A percentile compares a stretch with the other conserved stretches of the same genome.
These are phyloP conservation scores for Leptura quadrifasciata DNA, from an alignment of 2,888 invertebrate species.

Conservation along the genomic window DNA sequence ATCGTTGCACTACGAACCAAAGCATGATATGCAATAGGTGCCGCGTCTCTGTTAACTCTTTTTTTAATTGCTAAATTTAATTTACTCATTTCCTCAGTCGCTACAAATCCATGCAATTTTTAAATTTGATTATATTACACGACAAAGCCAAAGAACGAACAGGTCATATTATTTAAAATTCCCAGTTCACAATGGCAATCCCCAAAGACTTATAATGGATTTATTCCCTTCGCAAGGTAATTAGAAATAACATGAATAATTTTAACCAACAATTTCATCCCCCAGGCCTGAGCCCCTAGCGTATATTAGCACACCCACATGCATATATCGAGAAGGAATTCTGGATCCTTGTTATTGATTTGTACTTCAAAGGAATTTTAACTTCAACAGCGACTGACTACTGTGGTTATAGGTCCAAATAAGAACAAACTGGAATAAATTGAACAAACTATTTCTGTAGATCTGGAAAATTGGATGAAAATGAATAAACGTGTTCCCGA, in stretches of 20 bases:
- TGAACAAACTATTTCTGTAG: background rate
- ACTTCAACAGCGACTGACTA: background rate
- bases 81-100: background rate
- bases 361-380: background rate
- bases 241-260: constrained; percentile 2
- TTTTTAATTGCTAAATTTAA: too few species aligned
- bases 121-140: background rate
- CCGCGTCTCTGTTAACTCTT: too few species aligned
- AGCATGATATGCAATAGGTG: too few species aligned
- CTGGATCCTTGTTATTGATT: background rate
- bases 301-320: background rate
- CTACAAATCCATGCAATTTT: background rate
- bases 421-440: background rate
- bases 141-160: background rate
- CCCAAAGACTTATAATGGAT: background rate
- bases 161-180: background rate
- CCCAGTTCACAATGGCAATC: background rate
- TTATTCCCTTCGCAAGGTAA: background rate
- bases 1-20: too few species aligned
- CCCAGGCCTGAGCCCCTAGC: background rate
- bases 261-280: background rate
- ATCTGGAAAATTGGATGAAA: background rate
- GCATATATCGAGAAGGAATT: background rate
- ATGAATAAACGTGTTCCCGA: background rate
- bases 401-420: background rate